A percentile compares a stretch with the other conserved stretches of the same genome.
phyloP scores from a whole-genome alignment of 2,797 vertebrate genomes.

The Coilia nasus region DNA sequence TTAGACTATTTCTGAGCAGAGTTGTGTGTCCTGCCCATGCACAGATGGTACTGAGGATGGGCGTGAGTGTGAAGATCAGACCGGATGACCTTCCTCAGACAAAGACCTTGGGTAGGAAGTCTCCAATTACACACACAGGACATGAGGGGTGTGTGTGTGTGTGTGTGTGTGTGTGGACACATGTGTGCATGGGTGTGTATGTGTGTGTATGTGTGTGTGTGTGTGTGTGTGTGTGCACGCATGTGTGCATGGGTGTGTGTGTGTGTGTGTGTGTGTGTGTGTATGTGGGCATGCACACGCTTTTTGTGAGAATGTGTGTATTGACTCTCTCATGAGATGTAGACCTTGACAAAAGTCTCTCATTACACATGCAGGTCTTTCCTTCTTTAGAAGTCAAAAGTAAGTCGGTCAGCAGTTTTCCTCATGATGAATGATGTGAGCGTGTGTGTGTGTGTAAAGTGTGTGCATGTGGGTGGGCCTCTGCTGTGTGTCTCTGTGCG shows the following conservation, averaged over 20 bases:
- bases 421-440: background rate
- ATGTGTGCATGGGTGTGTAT: background rate
- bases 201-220: background rate
- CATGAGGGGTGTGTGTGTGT: background rate
- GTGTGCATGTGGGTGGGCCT: background rate
- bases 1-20: too few relatives aligned
- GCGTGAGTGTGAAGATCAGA: background rate
- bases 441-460: background rate
- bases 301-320: background rate
- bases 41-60: background rate
- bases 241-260: background rate
- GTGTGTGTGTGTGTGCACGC: background rate
- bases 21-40: background rate
- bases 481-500: background rate
- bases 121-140: background rate
- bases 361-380: conserved; percentile 11
- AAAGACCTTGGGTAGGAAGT: background rate
- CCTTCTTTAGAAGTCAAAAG: background rate
- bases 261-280: background rate
- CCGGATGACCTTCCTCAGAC: background rate
- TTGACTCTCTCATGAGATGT: background rate
- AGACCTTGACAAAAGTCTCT: conserved; percentile 21
- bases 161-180: background rate
- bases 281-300: background rate
- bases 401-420: conserved; percentile 10